These are phyloP conservation scores for Semnopithecus entellus DNA, from an alignment of 2,113 vertebrate genomes.

Conservation along the genomic window DNA sequence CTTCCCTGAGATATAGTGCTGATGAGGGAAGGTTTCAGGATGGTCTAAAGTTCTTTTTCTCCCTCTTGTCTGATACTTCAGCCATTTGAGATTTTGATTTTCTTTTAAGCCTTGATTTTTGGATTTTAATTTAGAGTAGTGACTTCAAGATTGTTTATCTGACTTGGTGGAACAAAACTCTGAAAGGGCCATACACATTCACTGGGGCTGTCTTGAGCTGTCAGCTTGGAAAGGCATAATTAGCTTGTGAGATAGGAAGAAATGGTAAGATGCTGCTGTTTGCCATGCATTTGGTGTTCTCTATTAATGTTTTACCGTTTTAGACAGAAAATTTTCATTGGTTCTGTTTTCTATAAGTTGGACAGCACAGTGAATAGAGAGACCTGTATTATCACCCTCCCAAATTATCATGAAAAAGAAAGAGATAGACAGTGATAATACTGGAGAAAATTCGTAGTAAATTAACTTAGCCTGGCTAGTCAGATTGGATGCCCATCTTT, in stretches of 20 bases:
- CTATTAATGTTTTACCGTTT: constrained; percentile 63
- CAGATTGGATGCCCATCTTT: constrained; percentile 60
- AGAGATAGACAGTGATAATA: constrained; percentile 44
- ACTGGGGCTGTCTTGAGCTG: not conserved
- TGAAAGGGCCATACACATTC: not conserved
- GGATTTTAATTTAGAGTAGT: not conserved
- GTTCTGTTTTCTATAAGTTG: constrained; percentile 55
- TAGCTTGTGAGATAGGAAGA: constrained; percentile 51
- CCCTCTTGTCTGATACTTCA: not conserved
- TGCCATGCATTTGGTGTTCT: constrained; percentile 50
- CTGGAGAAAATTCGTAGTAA: constrained; percentile 57
- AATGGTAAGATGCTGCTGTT: constrained; percentile 36
- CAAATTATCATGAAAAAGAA: constrained; percentile 56
- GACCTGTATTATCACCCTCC: not conserved
- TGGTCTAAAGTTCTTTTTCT: not conserved
- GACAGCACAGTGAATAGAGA: constrained; percentile 55
- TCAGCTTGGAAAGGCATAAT: constrained; percentile 12
- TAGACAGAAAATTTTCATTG: constrained; percentile 56
- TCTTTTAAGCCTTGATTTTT: not conserved
- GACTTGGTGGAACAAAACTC: constrained; percentile 19
- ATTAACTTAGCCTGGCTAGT: constrained; percentile 64
- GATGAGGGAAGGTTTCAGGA: not conserved
- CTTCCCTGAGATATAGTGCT: not conserved
- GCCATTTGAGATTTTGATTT: not conserved
- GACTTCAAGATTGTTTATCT: not conserved